These are phyloP conservation scores for Odiellus spinosus DNA, from an alignment of 2,888 invertebrate genomes.

Conservation along the genomic window DNA sequence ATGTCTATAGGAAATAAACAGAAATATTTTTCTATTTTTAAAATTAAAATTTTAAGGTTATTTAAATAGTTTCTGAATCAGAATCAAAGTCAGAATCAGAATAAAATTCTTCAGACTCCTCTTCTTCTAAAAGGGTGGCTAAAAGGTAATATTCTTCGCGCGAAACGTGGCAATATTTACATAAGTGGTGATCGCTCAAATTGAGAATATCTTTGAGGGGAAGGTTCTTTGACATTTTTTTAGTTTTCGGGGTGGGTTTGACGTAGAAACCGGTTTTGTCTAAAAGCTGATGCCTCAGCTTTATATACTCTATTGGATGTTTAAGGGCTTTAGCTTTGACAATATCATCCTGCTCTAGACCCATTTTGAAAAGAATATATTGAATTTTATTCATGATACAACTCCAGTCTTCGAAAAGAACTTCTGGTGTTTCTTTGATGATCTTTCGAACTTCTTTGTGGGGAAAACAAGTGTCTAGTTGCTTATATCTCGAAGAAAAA, in stretches of 20 bases:
- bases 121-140: no score
- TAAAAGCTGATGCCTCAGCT: constrained; percentile 9
- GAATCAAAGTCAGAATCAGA: no score
- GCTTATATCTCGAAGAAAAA: no score
- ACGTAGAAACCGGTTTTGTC: constrained; percentile 3
- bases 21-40: no score
- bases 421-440: constrained; percentile 7
- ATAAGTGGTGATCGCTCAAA: background rate
- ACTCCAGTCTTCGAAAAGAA: constrained; percentile 9
- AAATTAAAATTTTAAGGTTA: no score
- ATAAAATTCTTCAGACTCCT: no score
- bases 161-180: no score
- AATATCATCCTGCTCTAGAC: constrained; percentile 11
- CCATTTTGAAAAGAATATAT: constrained; percentile 10
- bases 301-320: constrained; percentile 6
- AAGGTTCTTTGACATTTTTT: constrained; percentile 6
- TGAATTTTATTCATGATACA: constrained; percentile 6
- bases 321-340: constrained; percentile 11
- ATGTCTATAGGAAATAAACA: no score
- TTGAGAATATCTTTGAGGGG: constrained; percentile 10
- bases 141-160: no score
- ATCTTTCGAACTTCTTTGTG: constrained; percentile 10
- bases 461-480: constrained; percentile 10
- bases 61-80: no score
- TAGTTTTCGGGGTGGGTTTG: background rate